Evolutionary conservation across 2,797 vertebrate genomes (phyloP), one percentile per base, ranked within the genome.

Genomic region (Thamnophis elegans): DNA sequence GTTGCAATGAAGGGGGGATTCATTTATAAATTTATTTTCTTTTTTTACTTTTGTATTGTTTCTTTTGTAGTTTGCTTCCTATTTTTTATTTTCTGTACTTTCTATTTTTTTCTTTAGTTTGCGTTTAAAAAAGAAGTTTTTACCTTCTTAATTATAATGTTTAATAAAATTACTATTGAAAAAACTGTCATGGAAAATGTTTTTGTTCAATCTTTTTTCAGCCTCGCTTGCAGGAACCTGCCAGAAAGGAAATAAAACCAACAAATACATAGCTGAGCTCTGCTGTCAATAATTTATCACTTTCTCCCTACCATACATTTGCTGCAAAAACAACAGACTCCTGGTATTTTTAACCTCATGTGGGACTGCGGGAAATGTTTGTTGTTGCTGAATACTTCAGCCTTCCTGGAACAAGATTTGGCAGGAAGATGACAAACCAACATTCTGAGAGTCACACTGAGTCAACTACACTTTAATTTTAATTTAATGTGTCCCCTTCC

Each of bases 311-410:
- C 78, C 68, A 94, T 96, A 96, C 94, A 95, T 97, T 94, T 92
- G 89, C 91, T 95, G 91, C 87, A 93, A 91, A 96, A 55, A 88
- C 86, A 95, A 92, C 87, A 25, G 42, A 91, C 94, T 95, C 68
- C 85, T 94, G 65, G n/a, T 96, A 94, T 91, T 96, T 96, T 97
- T 95, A 96, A 96, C 95, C 93, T 95, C 92, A 92, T 90, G 92
- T 93, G 93, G 91, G 89, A 92, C 92, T 95, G 94, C 90, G 94
- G 93, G 95, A 95, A 96, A 95, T 95, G 91, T 95, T 96, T 82
- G 36, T 95, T 54, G 94, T 95, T 95, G 86, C 95, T 95, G 95
- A 95, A 94, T 92, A 91, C 92, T 95, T 95, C 88, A 60, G 85
- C 91, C 73, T 96, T 96, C 94, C 93, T 87, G 82, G 89, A 88